Conservation (phyloP, 2,888 invertebrate genomes). For the Tiliacea aurago region DNA sequence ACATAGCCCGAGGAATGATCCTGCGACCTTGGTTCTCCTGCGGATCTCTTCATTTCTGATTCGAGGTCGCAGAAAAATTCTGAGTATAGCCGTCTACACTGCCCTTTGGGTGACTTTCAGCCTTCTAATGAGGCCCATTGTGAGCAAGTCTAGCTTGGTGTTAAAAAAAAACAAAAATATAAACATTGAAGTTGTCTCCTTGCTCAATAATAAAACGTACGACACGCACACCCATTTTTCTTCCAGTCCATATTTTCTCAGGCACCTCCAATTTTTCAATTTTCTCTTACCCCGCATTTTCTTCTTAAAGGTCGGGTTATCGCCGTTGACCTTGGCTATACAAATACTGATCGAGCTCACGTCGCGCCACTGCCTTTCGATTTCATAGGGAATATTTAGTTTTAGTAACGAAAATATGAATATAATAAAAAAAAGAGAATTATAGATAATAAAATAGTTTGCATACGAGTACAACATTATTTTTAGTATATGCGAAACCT, state of each 20-base stretch:
- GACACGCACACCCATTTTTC: neutral
- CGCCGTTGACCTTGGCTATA: no score
- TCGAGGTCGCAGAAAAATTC: neutral
- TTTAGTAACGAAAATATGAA: no score
- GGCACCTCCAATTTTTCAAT: neutral
- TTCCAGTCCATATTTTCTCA: neutral
- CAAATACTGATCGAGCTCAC: no score
- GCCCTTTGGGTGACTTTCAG: neutral
- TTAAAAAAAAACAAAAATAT: neutral
- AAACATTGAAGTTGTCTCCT: no score
- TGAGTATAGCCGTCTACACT: neutral
- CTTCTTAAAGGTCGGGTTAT: no score
- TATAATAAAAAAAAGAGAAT: no score
- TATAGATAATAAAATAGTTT: no score
- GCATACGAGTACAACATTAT: no score
- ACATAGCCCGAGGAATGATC: no score
- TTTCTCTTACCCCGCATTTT: neutral
- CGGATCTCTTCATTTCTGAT: neutral
- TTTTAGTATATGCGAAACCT: no score
- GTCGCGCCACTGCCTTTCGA: no score
- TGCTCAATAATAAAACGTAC: neutral
- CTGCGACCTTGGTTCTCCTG: neutral
- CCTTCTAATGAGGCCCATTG: neutral
- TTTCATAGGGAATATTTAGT: no score
- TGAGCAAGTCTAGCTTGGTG: neutral